Evolutionary conservation across 2,113 vertebrate genomes (phyloP), one percentile per base, ranked within the genome.

Genomic region (Oceanites oceanicus): DNA sequence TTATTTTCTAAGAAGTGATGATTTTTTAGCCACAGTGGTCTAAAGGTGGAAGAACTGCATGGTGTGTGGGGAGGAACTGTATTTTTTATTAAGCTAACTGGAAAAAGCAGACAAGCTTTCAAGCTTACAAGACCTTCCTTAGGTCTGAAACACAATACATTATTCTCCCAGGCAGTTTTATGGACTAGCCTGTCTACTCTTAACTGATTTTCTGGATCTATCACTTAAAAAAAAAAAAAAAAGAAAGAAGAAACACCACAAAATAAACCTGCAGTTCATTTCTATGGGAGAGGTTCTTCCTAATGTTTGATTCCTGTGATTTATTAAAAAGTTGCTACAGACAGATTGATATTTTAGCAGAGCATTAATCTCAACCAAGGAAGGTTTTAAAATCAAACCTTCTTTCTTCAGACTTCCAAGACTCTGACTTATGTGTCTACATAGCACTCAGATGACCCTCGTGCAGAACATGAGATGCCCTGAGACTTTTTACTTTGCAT

Each of bases 151-250:
- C 63, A 36, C 61, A 94, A 96, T 87, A 53, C 42, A 76, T 94
- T 83, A 74, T 93, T 90, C 36, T 94, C 77, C 16, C 22, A 70
- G 81, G 71, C 91, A 92, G 66, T 79, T 95, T 95, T 96, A 91
- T 94, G 78, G 94, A 90, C 80, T 76, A 73, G 53, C 56, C 36
- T 92, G 88, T 63, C 94, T 84, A 29, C 78, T 83, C 29, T 10
- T 75, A 92, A 92, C 80, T 88, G 93, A 91, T 96, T 89, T 95
- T 91, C 62, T 82, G 62, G 53, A 67, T 89, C 94, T 91, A n/a
- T 76, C 42, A 47, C 49, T 79, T 89, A 10, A 49, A 76, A 83
- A 36, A 84, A 71, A 74, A 13, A 52, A 76, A 82, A 36, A 83
- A 62, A 74, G 5, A 49, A 73, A 16, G 25, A 25, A 26, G 72